Conservation (phyloP, 2,888 invertebrate genomes). For the Venustoraphidia nigricollis region DNA sequence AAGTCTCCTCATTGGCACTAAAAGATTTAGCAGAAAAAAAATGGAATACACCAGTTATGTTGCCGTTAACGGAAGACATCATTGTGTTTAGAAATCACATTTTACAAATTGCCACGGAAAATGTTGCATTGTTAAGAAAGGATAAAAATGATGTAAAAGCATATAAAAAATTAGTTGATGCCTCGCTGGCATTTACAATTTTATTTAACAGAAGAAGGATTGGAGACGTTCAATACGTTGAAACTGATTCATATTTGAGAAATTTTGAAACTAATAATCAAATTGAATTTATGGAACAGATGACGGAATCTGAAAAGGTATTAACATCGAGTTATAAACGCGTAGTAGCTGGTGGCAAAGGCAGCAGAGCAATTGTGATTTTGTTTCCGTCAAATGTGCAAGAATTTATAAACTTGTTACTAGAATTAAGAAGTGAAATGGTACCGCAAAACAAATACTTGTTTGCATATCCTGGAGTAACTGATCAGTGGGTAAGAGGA, state of each 20-base stretch:
- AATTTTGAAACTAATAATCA: slow-evolving; percentile 5
- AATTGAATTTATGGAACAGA: slow-evolving; percentile 12
- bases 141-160: background rate
- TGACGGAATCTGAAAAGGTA: slow-evolving; percentile 14
- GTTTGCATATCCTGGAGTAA: slow-evolving; percentile 9
- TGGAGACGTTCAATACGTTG: slow-evolving; percentile 13
- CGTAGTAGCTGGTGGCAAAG: slow-evolving; percentile 15
- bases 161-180: slow-evolving; percentile 8
- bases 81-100: no score
- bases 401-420: slow-evolving; percentile 11
- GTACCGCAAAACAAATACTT: slow-evolving; percentile 9
- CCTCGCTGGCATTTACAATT: slow-evolving; percentile 11
- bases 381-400: slow-evolving; percentile 15
- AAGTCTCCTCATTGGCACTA: no score
- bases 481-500: slow-evolving; percentile 6
- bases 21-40: no score
- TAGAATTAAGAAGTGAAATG: slow-evolving; percentile 8
- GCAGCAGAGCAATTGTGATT: slow-evolving; percentile 15
- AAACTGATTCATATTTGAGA: slow-evolving; percentile 4
- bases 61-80: no score
- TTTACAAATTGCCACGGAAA: no score
- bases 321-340: slow-evolving; percentile 14
- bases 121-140: no score
- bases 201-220: slow-evolving; percentile 14
- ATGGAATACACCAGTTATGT: no score